These are phyloP conservation scores for Condylostylus longicornis DNA, from an alignment of 1,140 invertebrate species.

Conservation along the genomic window DNA sequence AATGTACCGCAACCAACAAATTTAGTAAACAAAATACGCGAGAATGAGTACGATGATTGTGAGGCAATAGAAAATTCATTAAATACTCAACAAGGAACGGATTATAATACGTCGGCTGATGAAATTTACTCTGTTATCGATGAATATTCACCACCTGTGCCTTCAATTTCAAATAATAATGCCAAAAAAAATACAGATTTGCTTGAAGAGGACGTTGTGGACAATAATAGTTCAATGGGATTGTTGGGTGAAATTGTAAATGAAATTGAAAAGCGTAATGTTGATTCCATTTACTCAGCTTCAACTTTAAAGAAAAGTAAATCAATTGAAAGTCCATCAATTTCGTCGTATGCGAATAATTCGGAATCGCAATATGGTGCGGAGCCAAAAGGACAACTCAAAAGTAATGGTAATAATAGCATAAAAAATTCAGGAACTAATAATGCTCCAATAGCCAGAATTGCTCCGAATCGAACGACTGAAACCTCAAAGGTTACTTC, in stretches of 20 bases:
- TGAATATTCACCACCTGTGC: slow-evolving; percentile 39
- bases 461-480: no score
- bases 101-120: slow-evolving; percentile 33
- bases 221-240: slow-evolving; percentile 46
- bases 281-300: slow-evolving; percentile 71
- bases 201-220: slow-evolving; percentile 31
- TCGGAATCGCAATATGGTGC: no score
- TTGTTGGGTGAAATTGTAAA: slow-evolving; percentile 69
- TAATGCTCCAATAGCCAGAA: no score
- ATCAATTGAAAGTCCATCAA: no score
- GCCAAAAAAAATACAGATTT: no score
- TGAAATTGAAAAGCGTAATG: slow-evolving; percentile 69
- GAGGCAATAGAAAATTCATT: slow-evolving; percentile 47
- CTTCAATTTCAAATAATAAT: slow-evolving; percentile 32
- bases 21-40: slow-evolving; percentile 23
- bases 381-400: no score
- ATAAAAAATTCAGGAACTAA: no score
- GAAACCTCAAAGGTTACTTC: no score
- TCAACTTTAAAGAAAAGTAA: slow-evolving; percentile 48
- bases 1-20: slow-evolving; percentile 32
- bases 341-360: no score
- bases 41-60: slow-evolving; percentile 58
- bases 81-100: slow-evolving; percentile 46
- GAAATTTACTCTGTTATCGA: slow-evolving; percentile 79
- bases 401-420: no score